Conservation (phyloP, 2,113 vertebrate genomes). For the Centropus bengalensis region DNA sequence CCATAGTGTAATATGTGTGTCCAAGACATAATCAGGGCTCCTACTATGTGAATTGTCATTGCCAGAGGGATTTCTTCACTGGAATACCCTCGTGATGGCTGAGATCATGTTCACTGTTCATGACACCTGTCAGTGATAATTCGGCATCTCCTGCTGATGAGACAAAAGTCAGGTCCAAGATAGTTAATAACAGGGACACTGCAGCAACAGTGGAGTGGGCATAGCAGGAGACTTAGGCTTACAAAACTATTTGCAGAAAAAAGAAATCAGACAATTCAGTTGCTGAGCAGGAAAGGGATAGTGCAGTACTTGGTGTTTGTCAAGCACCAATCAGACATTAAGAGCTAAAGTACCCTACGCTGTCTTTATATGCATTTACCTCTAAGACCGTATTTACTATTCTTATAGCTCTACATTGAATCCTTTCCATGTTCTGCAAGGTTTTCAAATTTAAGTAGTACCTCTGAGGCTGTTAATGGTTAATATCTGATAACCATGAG, state of each 20-base stretch:
- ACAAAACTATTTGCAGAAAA: not conserved
- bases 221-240: not conserved
- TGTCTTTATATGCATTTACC: not conserved
- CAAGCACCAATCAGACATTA: not conserved
- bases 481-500: not conserved
- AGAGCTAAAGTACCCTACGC: not conserved
- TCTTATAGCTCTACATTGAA: not conserved
- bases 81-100: not conserved
- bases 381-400: not conserved
- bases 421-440: not conserved
- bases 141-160: constrained; percentile 2
- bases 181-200: not conserved
- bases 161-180: not conserved
- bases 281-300: not conserved
- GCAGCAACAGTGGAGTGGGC: not conserved
- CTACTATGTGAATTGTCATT: not conserved
- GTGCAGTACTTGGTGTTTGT: not conserved
- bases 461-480: not conserved
- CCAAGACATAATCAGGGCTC: not conserved
- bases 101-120: not conserved
- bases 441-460: not conserved
- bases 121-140: constrained; percentile 9
- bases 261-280: not conserved
- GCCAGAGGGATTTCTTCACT: not conserved
- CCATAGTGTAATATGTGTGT: not conserved